Base-by-base conservation (phyloP, 2,888 invertebrate species). In the Abrostola tripartita region DNA sequence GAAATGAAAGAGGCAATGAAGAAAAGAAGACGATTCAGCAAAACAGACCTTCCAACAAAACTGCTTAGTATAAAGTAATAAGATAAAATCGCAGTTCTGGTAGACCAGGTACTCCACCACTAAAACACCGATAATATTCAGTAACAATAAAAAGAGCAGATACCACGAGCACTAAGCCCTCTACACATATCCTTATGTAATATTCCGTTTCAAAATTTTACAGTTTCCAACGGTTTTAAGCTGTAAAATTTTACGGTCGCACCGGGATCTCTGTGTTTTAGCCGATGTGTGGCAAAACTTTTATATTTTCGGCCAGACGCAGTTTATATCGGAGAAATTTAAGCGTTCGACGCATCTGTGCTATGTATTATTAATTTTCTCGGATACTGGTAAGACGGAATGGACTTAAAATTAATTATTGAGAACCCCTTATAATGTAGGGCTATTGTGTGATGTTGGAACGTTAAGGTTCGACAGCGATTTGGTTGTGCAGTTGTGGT, bases 171-270 rank as follows among this genome's bases (percentile, higher is more conserved):
- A 68, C 58, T 70, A 74, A 70, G 60, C 54, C 74, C 61, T 64
- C 53, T 61, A 65, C 50, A 68, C 61, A 61, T 51, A 68, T 59
- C 64, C 60, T 63, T 65, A 62, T 52, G 65, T 69, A 69, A 74
- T 69, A 78, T 67, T 64, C 44, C 61, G 66, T 63, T 66, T 76
- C 50, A 68, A 78, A 73, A 72, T 76, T 78, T 74, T 73, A 61
- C 71, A 79, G 73, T 82, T 76, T 72, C 62, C 70, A 69, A 68
- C 70, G 76, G 83, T 79, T 83, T 79, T 68, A 71, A 68, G 83
- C 68, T 74, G 79, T 86, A 81, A 86, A 85, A 85, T 84, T 84
- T 85, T 81, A 84, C 69, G 80, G 63, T 47, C 52, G 47, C 54
- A 42, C 37, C 54, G 62, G 54, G 64, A 63, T 52, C 66, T 35